Conservation (phyloP, 2,888 invertebrate species). For the Dolichomitus sp. region DNA sequence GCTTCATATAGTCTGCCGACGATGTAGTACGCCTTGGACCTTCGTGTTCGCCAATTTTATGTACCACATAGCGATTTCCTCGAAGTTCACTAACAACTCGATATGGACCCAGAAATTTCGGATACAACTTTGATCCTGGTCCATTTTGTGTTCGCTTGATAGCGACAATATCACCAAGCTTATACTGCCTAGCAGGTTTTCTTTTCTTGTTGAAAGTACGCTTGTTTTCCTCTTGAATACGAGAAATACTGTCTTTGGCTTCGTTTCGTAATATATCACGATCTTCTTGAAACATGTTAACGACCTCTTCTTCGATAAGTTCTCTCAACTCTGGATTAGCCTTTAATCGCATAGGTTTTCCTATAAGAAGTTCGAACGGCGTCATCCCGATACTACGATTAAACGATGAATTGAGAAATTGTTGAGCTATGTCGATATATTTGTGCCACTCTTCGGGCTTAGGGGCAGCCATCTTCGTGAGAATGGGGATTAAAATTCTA, state of each 20-base stretch:
- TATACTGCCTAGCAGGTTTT: constrained; percentile 63
- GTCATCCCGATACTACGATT: constrained; percentile 44
- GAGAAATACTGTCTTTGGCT: constrained; percentile 46
- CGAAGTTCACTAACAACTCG: constrained; percentile 50
- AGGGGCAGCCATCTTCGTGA: constrained; percentile 36
- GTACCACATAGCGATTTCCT: constrained; percentile 45
- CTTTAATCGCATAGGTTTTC: not conserved
- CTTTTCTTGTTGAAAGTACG: constrained; percentile 47
- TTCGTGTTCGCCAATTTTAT: constrained; percentile 29
- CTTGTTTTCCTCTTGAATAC: constrained; percentile 62
- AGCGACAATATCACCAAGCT: constrained; percentile 72
- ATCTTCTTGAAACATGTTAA: constrained; percentile 19
- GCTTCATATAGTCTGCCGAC: constrained; percentile 50
- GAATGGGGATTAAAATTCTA: constrained; percentile 27
- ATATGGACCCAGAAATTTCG: constrained; percentile 75
- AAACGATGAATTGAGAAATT: constrained; percentile 1
- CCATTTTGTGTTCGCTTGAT: constrained; percentile 81
- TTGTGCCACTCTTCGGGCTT: too few relatives aligned
- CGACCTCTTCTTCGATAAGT: too few relatives aligned
- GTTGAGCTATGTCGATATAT: constrained; percentile 43
- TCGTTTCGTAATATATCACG: constrained; percentile 29
- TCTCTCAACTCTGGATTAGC: constrained; percentile 24
- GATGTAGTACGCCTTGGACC: constrained; percentile 30
- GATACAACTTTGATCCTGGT: constrained; percentile 74
- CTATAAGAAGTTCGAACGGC: constrained; percentile 50